Conservation (phyloP, 2,113 vertebrate species). For the Oreochromis spilurus region DNA sequence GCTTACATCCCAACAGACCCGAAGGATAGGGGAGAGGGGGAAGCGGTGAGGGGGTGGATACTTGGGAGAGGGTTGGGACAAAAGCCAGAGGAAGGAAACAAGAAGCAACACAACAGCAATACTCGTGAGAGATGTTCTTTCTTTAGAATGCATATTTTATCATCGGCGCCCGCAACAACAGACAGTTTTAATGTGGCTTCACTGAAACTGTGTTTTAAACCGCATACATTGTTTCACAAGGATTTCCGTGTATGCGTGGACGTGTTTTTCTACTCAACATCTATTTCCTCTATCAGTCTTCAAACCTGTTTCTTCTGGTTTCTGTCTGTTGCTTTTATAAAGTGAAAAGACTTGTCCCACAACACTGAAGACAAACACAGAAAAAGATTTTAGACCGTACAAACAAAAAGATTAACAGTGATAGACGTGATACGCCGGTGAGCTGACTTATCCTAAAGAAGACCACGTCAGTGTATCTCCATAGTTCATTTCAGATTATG, state of each 20-base stretch:
- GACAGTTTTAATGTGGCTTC: not conserved
- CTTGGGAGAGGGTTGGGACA: not conserved
- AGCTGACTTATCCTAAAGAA: not conserved
- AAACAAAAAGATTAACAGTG: not conserved
- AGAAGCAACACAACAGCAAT: not conserved
- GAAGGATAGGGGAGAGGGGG: not conserved
- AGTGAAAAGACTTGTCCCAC: not conserved
- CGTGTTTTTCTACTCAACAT: not conserved
- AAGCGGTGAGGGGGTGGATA: not conserved
- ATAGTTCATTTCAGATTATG: conserved; percentile 56
- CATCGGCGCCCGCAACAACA: not conserved
- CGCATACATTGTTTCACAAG: not conserved
- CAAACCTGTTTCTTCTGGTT: not conserved
- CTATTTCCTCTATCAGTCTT: not conserved
- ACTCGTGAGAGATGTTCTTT: not conserved
- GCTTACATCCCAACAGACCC: conserved; percentile 27
- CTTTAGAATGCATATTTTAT: not conserved
- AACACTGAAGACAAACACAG: not conserved
- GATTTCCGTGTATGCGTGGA: not conserved
- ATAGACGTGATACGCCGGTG: not conserved
- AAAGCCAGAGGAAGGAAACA: not conserved
- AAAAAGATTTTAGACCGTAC: not conserved
- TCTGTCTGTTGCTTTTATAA: not conserved
- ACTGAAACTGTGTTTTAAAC: not conserved
- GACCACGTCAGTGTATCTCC: conserved; percentile 43